phyloP scores from a whole-genome alignment of 2,888 invertebrate genomes.

The Melanophora roralis region DNA sequence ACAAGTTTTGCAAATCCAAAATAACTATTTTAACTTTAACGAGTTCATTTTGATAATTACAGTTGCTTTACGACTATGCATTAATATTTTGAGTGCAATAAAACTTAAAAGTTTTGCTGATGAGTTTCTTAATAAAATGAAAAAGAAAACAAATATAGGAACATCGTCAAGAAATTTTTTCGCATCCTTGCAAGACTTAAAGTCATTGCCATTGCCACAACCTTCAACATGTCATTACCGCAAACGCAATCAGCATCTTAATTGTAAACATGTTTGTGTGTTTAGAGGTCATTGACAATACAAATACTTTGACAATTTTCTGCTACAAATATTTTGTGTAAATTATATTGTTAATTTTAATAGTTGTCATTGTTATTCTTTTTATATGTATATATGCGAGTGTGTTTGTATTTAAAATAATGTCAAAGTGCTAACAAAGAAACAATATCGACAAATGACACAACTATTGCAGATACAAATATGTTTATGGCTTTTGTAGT shows the following conservation, averaged over 20 bases:
- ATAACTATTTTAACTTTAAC: too few relatives aligned
- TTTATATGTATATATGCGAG: constrained; percentile 12
- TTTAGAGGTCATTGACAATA: constrained; percentile 44
- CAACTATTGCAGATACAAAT: too few relatives aligned
- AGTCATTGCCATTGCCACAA: constrained; percentile 22
- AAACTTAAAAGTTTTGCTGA: constrained; percentile 1
- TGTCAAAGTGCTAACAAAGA: too few relatives aligned
- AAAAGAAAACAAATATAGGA: not conserved
- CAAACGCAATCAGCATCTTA: constrained; percentile 11
- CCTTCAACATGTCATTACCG: constrained; percentile 35
- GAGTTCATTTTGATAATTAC: too few relatives aligned
- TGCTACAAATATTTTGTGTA: not conserved
- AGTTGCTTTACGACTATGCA: not conserved
- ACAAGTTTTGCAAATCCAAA: too few relatives aligned
- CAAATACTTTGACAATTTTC: constrained; percentile 3
- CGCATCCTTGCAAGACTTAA: constrained; percentile 6
- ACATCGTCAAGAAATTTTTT: not conserved
- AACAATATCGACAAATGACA: too few relatives aligned
- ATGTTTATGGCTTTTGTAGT: too few relatives aligned
- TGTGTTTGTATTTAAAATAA: too few relatives aligned
- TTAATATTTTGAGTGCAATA: not conserved
- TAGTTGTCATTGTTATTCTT: constrained; percentile 2
- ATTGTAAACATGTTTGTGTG: not conserved
- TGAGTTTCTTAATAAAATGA: not conserved
- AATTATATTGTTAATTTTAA: not conserved